Percentiles rank a stretch among this genome's conserved stretches.
phyloP scores from a whole-genome alignment of 2,888 invertebrate genomes.

The Digitonthophagus gazella region DNA sequence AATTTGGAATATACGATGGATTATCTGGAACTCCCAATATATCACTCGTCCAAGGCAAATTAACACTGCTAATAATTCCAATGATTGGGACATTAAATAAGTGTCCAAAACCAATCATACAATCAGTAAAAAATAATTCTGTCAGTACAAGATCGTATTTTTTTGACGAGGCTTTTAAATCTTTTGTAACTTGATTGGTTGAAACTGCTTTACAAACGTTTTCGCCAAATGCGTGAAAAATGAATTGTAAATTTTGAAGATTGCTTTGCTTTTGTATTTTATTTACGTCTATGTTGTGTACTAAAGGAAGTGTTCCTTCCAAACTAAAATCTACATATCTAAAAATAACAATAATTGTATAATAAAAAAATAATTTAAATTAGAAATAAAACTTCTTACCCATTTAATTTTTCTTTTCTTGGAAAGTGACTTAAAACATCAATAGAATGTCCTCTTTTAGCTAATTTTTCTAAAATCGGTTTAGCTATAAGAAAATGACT shows the following conservation, averaged over 20 bases:
- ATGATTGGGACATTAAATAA: constrained; percentile 57
- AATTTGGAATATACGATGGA: constrained; percentile 58
- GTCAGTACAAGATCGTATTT: constrained; percentile 61
- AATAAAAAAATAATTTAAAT: background rate
- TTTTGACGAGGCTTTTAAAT: constrained; percentile 39
- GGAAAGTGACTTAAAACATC: constrained; percentile 57
- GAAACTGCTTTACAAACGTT: background rate
- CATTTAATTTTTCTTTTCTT: constrained; percentile 41
- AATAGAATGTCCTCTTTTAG: constrained; percentile 55
- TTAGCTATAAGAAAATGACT: constrained; percentile 57
- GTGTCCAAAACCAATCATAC: constrained; percentile 58
- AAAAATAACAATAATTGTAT: constrained; percentile 15
- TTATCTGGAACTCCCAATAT: constrained; percentile 57
- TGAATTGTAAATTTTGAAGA: no score
- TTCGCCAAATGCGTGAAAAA: no score
- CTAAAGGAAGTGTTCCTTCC: constrained; percentile 25
- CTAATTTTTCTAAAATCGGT: constrained; percentile 53
- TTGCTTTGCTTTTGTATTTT: no score
- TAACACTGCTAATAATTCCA: constrained; percentile 55
- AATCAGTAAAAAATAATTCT: constrained; percentile 62
- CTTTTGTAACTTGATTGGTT: background rate
- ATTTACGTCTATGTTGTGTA: constrained; percentile 29
- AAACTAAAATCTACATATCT: constrained; percentile 34
- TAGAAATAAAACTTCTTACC: constrained; percentile 16
- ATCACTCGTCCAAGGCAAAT: constrained; percentile 58